Evolutionary conservation across 92 coral and sea anemone species (phyloP).

Genomic region (Bergia puertoricense): DNA sequence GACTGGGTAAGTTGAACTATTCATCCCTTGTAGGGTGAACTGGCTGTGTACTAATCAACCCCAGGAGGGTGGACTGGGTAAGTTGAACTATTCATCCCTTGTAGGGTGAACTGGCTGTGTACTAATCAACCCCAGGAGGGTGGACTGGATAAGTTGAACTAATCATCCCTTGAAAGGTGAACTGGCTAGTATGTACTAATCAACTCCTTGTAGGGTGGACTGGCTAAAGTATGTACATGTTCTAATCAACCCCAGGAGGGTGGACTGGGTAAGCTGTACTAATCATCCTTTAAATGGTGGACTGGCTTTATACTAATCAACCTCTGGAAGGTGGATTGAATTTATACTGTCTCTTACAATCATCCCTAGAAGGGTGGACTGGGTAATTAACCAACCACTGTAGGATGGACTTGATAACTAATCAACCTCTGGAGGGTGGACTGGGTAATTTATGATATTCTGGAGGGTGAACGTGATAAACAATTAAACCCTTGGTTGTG

Average conservation of each 20-base stretch:
- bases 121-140: slow-evolving; percentile 88
- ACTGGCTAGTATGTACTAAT: slow-evolving; percentile 63
- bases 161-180: neutral
- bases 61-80: slow-evolving; percentile 93
- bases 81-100: neutral
- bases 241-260: slow-evolving; percentile 94
- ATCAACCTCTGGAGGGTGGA: neutral
- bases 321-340: slow-evolving; percentile 89
- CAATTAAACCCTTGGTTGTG: too few species aligned
- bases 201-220: slow-evolving; percentile 95
- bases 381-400: neutral
- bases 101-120: slow-evolving; percentile 26
- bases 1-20: slow-evolving; percentile 80
- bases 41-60: slow-evolving; percentile 95
- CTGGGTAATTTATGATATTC: neutral
- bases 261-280: slow-evolving; percentile 69
- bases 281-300: neutral
- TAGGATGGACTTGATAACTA: neutral
- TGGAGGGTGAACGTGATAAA: neutral
- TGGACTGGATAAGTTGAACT: slow-evolving; percentile 86
- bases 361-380: neutral
- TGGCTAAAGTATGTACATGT: slow-evolving; percentile 65
- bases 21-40: slow-evolving; percentile 70
- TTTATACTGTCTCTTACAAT: slow-evolving; percentile 2
- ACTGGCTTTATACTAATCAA: slow-evolving; percentile 63